phyloP scores from a whole-genome alignment of 2,797 vertebrate genomes.

The Pteropus rufus region DNA sequence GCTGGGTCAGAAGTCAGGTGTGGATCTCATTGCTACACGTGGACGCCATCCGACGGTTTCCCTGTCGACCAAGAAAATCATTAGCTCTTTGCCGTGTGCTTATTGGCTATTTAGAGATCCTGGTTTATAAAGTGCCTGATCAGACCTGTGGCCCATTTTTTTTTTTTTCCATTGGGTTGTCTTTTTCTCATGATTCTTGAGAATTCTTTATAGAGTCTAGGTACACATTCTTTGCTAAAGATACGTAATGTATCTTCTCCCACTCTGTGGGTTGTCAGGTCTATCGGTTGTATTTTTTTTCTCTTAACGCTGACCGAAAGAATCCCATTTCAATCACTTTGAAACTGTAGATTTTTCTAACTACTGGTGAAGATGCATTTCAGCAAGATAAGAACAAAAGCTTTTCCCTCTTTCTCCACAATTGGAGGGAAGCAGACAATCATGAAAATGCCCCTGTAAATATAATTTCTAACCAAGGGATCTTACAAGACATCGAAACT shows the following conservation, averaged over 20 bases:
- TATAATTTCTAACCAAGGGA: background rate
- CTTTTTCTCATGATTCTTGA: background rate
- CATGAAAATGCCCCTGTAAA: background rate
- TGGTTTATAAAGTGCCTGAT: background rate
- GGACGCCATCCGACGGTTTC: background rate
- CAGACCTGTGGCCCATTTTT: background rate
- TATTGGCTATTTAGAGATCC: background rate
- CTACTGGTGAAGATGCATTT: background rate
- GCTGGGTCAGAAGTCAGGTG: background rate
- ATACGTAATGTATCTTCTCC: background rate
- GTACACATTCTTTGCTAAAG: background rate
- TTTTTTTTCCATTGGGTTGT: background rate
- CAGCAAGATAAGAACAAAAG: background rate
- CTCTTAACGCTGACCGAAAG: background rate
- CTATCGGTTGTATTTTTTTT: background rate
- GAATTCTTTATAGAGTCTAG: background rate
- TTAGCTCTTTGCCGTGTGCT: background rate
- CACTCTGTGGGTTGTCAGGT: background rate
- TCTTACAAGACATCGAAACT: background rate
- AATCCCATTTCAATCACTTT: background rate
- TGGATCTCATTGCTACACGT: background rate
- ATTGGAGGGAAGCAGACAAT: background rate
- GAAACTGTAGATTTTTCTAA: background rate
- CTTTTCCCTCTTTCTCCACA: background rate
- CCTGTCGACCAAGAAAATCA: background rate